These are phyloP conservation scores for Acrocephalus scirpaceus DNA, from an alignment of 2,797 vertebrate species.

Conservation along the genomic window DNA sequence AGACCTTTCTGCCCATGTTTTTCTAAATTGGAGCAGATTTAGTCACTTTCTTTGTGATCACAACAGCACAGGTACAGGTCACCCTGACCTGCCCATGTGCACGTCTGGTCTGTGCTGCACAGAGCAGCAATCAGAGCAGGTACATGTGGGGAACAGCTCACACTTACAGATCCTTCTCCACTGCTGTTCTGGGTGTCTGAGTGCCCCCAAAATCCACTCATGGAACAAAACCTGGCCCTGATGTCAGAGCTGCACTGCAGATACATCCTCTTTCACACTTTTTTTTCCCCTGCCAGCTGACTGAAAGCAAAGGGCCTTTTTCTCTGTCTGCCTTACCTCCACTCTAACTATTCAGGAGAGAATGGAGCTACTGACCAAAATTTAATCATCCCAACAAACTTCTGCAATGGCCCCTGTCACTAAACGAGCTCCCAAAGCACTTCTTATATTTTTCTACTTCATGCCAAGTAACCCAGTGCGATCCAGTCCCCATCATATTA, in stretches of 20 bases:
- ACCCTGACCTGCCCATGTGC: not conserved
- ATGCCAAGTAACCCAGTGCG: not conserved
- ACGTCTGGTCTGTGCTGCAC: not conserved
- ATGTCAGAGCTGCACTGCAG: not conserved
- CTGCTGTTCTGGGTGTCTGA: not conserved
- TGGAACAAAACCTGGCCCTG: not conserved
- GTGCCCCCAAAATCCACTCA: not conserved
- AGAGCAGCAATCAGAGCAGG: not conserved
- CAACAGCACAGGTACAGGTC: not conserved
- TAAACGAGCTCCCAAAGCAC: not conserved
- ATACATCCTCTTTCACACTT: not conserved
- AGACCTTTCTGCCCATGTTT: not conserved
- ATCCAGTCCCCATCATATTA: not conserved
- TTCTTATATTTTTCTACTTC: not conserved
- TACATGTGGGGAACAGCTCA: not conserved
- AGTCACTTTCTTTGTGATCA: not conserved
- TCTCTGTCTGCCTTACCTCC: not conserved
- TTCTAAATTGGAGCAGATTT: not conserved
- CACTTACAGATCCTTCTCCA: not conserved
- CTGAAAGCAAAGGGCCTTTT: not conserved
- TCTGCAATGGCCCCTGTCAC: not conserved
- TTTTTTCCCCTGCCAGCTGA: not conserved
- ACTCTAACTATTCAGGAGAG: not conserved
- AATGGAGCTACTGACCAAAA: not conserved
- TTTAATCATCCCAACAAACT: not conserved